These are phyloP conservation scores for Caradrina kadenii DNA, from an alignment of 2,888 invertebrate species.

Conservation along the genomic window DNA sequence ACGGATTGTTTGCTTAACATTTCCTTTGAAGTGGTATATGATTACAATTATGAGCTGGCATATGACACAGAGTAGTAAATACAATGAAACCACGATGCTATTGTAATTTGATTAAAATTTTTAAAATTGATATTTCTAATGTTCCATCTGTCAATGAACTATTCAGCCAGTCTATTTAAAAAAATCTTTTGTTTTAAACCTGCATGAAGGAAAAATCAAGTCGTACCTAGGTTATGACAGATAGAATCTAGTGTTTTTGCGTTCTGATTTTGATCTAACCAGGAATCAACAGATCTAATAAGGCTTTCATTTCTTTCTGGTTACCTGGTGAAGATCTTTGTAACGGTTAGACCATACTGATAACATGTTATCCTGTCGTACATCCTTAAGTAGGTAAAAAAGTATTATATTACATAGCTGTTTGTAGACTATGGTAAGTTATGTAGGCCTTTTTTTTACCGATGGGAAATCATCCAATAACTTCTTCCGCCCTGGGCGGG, in stretches of 20 bases:
- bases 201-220: too few relatives aligned
- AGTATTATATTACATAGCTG: too few relatives aligned
- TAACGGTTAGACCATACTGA: not conserved
- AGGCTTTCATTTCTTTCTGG: not conserved
- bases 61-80: constrained; percentile 14
- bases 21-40: constrained; percentile 23
- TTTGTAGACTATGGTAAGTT: too few relatives aligned
- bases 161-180: too few relatives aligned
- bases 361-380: not conserved
- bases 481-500: too few relatives aligned
- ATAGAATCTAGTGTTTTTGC: not conserved
- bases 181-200: too few relatives aligned
- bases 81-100: constrained; percentile 2
- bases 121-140: too few relatives aligned
- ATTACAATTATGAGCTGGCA: constrained; percentile 24
- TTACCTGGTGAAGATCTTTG: constrained; percentile 12
- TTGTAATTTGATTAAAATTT: constrained; percentile 6
- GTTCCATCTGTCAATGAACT: too few relatives aligned
- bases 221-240: not conserved
- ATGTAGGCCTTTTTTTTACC: too few relatives aligned
- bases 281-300: constrained; percentile 10
- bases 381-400: too few relatives aligned
- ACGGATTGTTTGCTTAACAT: constrained; percentile 38
- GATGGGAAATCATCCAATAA: too few relatives aligned
- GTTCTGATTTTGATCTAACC: not conserved